Evolutionary conservation across 1,140 invertebrate species (phyloP), one percentile per base, ranked within the genome.

Genomic region (Cydia amplana): DNA sequence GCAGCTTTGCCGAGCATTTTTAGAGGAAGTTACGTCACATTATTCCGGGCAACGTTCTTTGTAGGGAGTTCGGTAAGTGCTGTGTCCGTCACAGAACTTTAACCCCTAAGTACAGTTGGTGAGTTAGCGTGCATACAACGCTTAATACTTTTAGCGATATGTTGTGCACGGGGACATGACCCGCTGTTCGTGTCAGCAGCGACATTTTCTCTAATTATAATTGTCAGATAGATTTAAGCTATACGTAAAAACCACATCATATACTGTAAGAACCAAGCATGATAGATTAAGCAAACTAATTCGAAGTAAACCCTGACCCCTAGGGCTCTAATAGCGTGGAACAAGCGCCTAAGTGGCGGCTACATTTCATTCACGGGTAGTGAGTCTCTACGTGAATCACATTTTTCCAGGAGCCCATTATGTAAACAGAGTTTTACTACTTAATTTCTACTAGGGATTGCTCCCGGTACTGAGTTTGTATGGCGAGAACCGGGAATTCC

Each of bases 221-320:
- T 43, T 12, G 5, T 43, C 10, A 43, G 43, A 43, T 14, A 51
- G 16, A 32, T 32, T 32, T 32, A 6, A 32, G 32, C 32, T 32
- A 32, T 32, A 32, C 32, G 49, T 20, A 16, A 55, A 55, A 55
- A 9, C 49, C 49, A 51, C 18, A 5, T 9, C 55, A 60, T 23
- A 23, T 60, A 23, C 20, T 60, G 20, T 51, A 18, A 51, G 14
- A n/a, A 51, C 20, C n/a, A 9, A 23, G 55, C n/a, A 40, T 70
- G 20, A 70, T 43, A 70, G 32, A 70, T 70, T 70, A 70, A 70
- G 14, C 65, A 70, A 70, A 70, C 65, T 70, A 70, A 70, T 70
- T 70, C 18, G 16, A 43, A 36, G 32, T 36, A 40, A 43, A 9
- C 25, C n/a, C 32, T 70, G 65, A 70, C 65, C 65, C 65, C 65